These are phyloP conservation scores for Dreissena rostriformis DNA, from an alignment of 1,140 invertebrate genomes.

Conservation along the genomic window DNA sequence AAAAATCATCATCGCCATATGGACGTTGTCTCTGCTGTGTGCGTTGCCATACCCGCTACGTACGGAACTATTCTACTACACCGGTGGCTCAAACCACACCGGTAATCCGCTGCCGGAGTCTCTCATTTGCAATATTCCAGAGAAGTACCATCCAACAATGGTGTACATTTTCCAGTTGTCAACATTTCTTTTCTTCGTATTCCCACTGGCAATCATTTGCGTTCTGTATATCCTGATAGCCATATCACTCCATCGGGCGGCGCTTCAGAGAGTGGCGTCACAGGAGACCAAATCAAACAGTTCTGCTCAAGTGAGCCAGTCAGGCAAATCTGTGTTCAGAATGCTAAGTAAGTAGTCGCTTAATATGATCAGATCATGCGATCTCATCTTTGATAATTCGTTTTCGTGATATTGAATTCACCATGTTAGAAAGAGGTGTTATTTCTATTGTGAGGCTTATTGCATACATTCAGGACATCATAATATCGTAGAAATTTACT, in stretches of 20 bases:
- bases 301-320: slow-evolving; percentile 25
- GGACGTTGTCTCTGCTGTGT: slow-evolving; percentile 89
- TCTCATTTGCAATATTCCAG: slow-evolving; percentile 63
- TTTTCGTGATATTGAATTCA: too few relatives aligned
- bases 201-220: slow-evolving; percentile 78
- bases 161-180: slow-evolving; percentile 64
- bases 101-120: slow-evolving; percentile 70
- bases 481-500: too few relatives aligned
- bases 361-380: too few relatives aligned
- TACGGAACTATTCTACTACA: slow-evolving; percentile 66
- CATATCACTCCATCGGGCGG: slow-evolving; percentile 69
- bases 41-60: slow-evolving; percentile 86
- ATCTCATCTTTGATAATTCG: too few relatives aligned
- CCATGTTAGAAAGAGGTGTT: too few relatives aligned
- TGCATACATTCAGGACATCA: too few relatives aligned
- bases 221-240: slow-evolving; percentile 79
- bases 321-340: slow-evolving; percentile 71
- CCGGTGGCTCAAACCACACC: slow-evolving; percentile 78
- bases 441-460: too few relatives aligned
- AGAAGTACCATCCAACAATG: slow-evolving; percentile 51
- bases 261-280: slow-evolving; percentile 46
- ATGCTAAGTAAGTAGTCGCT: slow-evolving; percentile 70
- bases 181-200: slow-evolving; percentile 77
- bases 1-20: slow-evolving; percentile 89
- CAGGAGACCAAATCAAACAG: slow-evolving; percentile 24